A percentile compares a stretch with the other conserved stretches of the same genome.
These are phyloP conservation scores for Lordiphosa fenestrarum DNA, from an alignment of 2,888 invertebrate species.

Conservation along the genomic window DNA sequence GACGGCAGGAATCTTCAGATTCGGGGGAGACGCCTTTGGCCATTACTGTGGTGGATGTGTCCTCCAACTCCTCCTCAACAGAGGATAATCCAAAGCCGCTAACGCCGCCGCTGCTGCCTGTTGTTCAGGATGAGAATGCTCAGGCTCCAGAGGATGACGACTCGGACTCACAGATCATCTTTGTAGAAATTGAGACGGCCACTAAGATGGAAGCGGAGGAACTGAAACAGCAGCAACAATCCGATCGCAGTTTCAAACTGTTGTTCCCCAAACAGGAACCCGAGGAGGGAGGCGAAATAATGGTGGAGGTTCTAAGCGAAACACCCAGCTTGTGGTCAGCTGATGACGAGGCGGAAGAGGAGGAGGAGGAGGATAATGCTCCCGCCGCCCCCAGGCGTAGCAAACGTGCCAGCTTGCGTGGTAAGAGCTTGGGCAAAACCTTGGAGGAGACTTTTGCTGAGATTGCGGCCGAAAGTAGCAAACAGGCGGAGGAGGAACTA, in stretches of 20 bases:
- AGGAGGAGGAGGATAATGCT: neutral
- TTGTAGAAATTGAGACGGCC: conserved; percentile 27
- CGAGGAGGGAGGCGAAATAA: conserved; percentile 3
- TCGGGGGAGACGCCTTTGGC: conserved; percentile 20
- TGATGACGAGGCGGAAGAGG: conserved; percentile 24
- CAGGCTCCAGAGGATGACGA: conserved; percentile 16
- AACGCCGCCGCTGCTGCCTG: neutral
- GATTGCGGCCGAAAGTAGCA: conserved; percentile 40
- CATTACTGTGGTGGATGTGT: conserved; percentile 12
- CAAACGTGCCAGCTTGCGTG: conserved; percentile 19
- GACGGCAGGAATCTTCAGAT: conserved; percentile 35
- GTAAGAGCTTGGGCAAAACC: conserved; percentile 25
- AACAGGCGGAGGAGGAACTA: conserved; percentile 7
- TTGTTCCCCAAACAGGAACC: conserved; percentile 1
- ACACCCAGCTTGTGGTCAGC: conserved; percentile 28
- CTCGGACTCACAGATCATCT: conserved; percentile 33
- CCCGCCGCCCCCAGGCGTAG: conserved; percentile 13
- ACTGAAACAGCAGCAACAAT: neutral
- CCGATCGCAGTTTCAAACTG: conserved; percentile 3
- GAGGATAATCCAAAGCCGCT: conserved; percentile 1
- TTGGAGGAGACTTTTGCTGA: conserved; percentile 52
- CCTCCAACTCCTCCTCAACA: conserved; percentile 13
- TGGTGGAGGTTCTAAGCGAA: conserved; percentile 28
- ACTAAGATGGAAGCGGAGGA: conserved; percentile 1
- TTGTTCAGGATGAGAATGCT: conserved; percentile 26